phyloP scores from a whole-genome alignment of 2,113 vertebrate genomes.

The Pelusios castaneus region DNA sequence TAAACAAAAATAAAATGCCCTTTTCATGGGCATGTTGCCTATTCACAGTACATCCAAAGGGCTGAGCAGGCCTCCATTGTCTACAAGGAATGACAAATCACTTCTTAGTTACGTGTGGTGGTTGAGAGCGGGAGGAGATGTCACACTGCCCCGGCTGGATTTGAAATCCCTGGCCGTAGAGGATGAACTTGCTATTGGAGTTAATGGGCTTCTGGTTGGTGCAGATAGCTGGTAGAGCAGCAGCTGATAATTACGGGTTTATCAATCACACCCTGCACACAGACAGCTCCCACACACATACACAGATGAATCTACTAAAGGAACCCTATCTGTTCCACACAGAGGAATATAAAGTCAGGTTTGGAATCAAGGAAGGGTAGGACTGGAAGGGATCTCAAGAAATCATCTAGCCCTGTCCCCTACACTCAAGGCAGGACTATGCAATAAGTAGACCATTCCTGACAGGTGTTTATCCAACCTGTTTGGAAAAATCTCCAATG shows the following conservation, averaged over 20 bases:
- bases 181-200: neutral
- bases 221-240: neutral
- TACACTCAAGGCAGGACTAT: neutral
- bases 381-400: neutral
- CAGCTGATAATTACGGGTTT: neutral
- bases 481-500: neutral
- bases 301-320: neutral
- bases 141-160: neutral
- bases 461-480: neutral
- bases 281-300: neutral
- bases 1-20: neutral
- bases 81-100: neutral
- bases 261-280: neutral
- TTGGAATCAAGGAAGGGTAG: neutral
- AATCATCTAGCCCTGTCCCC: neutral
- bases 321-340: neutral
- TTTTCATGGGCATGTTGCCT: neutral
- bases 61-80: neutral
- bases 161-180: neutral
- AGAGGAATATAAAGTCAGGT: accelerated
- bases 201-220: neutral
- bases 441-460: neutral
- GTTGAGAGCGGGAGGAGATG: neutral
- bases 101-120: no score
- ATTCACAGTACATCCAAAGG: neutral